Evolutionary conservation across 2,888 invertebrate species (phyloP).

Genomic region (Phrixothrix hirtus): DNA sequence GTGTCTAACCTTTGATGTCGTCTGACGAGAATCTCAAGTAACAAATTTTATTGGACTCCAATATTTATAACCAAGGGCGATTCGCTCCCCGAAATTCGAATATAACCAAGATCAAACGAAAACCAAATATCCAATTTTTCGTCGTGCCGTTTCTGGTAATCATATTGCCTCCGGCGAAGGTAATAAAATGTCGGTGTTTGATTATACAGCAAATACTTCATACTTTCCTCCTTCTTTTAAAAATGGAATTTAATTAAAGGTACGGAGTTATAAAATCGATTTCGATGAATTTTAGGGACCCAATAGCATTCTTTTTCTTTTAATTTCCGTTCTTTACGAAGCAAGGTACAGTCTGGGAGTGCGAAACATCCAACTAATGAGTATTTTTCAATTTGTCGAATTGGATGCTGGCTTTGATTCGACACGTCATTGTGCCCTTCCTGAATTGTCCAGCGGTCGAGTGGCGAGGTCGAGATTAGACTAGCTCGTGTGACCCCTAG

Average conservation of each 20-base stretch:
- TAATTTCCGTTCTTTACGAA: conserved; percentile 30
- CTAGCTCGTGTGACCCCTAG: conserved; percentile 53
- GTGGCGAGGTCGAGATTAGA: conserved; percentile 57
- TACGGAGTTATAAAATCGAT: conserved; percentile 5
- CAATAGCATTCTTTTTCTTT: conserved; percentile 26
- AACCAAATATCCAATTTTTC: conserved; percentile 50
- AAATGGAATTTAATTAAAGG: conserved; percentile 17
- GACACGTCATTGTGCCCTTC: conserved; percentile 52
- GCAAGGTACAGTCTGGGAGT: conserved; percentile 26
- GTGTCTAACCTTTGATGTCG: conserved; percentile 48
- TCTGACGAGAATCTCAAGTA: conserved; percentile 54
- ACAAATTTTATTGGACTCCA: conserved; percentile 56
- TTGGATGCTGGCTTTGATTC: conserved; percentile 54
- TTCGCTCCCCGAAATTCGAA: conserved; percentile 45
- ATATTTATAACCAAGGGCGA: conserved; percentile 54
- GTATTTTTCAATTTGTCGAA: conserved; percentile 59
- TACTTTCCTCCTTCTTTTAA: neutral
- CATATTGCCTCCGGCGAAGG: conserved; percentile 25
- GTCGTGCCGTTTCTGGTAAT: conserved; percentile 32
- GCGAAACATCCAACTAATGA: conserved; percentile 57
- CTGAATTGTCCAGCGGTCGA: conserved; percentile 44
- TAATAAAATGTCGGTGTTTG: conserved; percentile 24
- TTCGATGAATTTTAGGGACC: conserved; percentile 5
- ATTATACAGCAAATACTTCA: conserved; percentile 21
- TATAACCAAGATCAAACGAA: conserved; percentile 50